Conservation (phyloP, 1,140 invertebrate genomes). For the Dinothrombium tinctorium region DNA sequence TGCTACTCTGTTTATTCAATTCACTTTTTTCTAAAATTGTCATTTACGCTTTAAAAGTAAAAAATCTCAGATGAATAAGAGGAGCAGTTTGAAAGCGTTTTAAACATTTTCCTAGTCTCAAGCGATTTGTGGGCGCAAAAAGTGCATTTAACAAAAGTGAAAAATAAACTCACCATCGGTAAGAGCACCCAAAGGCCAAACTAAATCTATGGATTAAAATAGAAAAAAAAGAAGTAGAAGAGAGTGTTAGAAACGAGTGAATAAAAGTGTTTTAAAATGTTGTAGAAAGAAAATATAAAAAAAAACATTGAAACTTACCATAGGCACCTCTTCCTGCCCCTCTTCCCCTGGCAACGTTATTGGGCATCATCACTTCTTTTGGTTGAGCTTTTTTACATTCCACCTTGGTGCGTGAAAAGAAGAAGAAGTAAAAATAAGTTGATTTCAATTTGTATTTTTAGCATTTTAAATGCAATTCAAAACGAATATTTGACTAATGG, state of each 20-base stretch:
- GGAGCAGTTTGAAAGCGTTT: too few species aligned
- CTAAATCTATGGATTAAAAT: slow-evolving; percentile 45
- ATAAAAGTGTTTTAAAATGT: slow-evolving; percentile 5
- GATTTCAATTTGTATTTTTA: neutral
- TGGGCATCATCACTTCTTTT: slow-evolving; percentile 93
- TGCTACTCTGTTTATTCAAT: too few species aligned
- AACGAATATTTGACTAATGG: too few species aligned
- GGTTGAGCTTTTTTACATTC: slow-evolving; percentile 99
- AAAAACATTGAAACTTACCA: slow-evolving; percentile 1
- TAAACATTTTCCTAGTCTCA: neutral
- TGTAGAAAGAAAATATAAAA: neutral
- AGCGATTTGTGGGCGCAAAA: neutral
- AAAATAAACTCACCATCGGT: slow-evolving; percentile 51
- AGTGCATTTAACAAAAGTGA: neutral
- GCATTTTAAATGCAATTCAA: too few species aligned
- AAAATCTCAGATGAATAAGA: too few species aligned
- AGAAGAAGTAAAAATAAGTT: neutral
- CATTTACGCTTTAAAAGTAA: too few species aligned
- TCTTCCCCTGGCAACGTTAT: slow-evolving; percentile 14
- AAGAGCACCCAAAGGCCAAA: slow-evolving; percentile 89
- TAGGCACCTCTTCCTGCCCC: slow-evolving; percentile 14
- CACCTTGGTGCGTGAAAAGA: slow-evolving; percentile 37
- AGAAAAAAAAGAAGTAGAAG: neutral
- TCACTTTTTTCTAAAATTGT: too few species aligned
- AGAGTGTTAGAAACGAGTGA: slow-evolving; percentile 3